Base-by-base conservation (phyloP, 2,113 vertebrate species). In the Corythornis cristatus region DNA sequence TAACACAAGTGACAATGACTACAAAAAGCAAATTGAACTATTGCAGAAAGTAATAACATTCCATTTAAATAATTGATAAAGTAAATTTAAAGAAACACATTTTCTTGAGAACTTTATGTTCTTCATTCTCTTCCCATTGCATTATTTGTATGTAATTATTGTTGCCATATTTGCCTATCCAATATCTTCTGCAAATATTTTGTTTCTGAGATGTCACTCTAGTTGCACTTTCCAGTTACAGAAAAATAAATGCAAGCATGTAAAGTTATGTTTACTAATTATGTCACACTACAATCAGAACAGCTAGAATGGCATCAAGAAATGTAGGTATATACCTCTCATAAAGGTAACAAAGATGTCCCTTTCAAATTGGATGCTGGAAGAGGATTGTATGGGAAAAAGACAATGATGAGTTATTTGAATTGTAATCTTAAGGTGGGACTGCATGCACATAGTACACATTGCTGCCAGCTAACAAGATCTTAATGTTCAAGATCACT, bases 401-500 rank as follows among this genome's bases (percentile, higher is more conserved):
- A 81, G 25, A 72, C 46, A 78, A 29, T 9, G 20, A 86, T 26
- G 58, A 60, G 83, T 72, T 57, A 87, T 62, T 78, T 62, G 57
- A 70, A 83, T 42, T 90, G 28, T 82, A 67, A 66, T 76, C 35
- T 51, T 70, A 57, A 77, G n/a, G 33, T 81, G 80, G 83, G 88
- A 86, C 40, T 64, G 46, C 58, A 88, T 71, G 82, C 35, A 86
- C 86, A 42, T 12, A 66, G 45, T 77, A 92, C 80, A 93, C 86
- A 87, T 95, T 95, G 94, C 10, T 23, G 50, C 68, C 83, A 16
- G 25, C n/a, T 93, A 95, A 92, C n/a, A 86, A 90, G 86, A 85
- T 92, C 74, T 91, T 90, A 76, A 97, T 96, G 68, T 94, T 96
- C 92, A 95, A 76, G 90, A 93, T 83, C 88, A 80, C 68, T 96